Percentiles rank a stretch among this genome's conserved stretches.
phyloP scores from a whole-genome alignment of 2,113 vertebrate genomes.

The Ceyx cyanopectus region DNA sequence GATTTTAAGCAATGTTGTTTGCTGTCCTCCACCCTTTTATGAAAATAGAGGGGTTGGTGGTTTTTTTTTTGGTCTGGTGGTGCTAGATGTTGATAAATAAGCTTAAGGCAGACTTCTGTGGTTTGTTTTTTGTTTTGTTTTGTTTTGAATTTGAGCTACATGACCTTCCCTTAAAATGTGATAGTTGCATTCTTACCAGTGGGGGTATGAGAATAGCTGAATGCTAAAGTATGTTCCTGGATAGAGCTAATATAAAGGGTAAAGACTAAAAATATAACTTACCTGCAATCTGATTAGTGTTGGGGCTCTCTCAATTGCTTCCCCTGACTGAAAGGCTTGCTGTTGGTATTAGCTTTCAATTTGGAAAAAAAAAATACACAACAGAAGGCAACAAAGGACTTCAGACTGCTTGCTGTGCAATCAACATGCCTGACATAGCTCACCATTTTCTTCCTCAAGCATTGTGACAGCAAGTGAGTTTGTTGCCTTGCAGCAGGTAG shows the following conservation, averaged over 20 bases:
- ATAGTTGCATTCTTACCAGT: not conserved
- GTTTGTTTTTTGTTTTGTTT: not conserved
- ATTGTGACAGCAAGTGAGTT: not conserved
- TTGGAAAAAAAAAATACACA: not conserved
- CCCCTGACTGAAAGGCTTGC: not conserved
- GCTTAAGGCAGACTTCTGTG: not conserved
- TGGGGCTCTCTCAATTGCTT: rapidly evolving
- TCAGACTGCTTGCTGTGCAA: not conserved
- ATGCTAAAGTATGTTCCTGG: not conserved
- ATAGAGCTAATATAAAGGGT: not conserved
- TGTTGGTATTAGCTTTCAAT: not conserved
- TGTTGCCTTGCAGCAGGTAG: not conserved
- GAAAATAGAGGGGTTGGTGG: not conserved
- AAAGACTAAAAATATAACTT: not conserved
- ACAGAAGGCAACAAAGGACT: not conserved
- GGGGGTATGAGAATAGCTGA: not conserved
- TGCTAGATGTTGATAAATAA: not conserved
- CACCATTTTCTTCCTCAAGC: not conserved
- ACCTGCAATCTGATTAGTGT: not conserved
- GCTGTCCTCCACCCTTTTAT: not conserved
- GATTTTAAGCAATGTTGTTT: not conserved
- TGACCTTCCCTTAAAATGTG: not conserved
- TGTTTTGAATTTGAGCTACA: not conserved
- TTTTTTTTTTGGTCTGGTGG: not conserved
- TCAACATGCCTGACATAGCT: not conserved